These are phyloP conservation scores for Tiaroga cobitis DNA, from an alignment of 2,797 vertebrate genomes.

Conservation along the genomic window DNA sequence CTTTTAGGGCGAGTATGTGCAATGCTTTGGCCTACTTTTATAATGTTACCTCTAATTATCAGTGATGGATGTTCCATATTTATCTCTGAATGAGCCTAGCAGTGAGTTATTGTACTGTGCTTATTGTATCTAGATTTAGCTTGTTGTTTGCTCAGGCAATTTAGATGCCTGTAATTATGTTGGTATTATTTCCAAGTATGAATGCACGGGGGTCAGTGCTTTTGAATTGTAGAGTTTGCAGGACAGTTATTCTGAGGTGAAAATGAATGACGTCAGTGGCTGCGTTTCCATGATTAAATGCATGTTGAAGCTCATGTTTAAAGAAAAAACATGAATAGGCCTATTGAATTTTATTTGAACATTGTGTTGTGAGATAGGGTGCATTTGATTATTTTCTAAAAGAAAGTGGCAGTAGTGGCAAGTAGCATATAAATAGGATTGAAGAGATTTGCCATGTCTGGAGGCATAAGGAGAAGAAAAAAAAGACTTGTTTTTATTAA, in stretches of 20 bases:
- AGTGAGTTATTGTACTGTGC: slow-evolving; percentile 7
- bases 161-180: slow-evolving; percentile 20
- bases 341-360: not conserved
- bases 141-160: slow-evolving; percentile 21
- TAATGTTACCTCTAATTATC: slow-evolving; percentile 61
- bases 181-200: not conserved
- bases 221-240: not conserved
- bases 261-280: not conserved
- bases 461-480: too few species aligned
- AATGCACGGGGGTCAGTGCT: not conserved
- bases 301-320: not conserved
- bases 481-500: too few species aligned
- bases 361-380: not conserved
- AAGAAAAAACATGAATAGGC: not conserved
- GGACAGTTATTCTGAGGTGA: not conserved
- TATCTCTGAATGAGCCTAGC: slow-evolving; percentile 48
- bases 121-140: slow-evolving; percentile 34
- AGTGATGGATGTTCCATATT: slow-evolving; percentile 55
- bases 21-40: slow-evolving; percentile 50
- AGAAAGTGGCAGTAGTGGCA: too few species aligned
- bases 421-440: too few species aligned
- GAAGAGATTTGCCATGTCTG: too few species aligned
- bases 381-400: not conserved
- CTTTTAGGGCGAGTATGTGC: slow-evolving; percentile 23
- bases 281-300: not conserved